Base-by-base conservation (phyloP, 2,888 invertebrate genomes). In the Seladonia tumulorum region DNA sequence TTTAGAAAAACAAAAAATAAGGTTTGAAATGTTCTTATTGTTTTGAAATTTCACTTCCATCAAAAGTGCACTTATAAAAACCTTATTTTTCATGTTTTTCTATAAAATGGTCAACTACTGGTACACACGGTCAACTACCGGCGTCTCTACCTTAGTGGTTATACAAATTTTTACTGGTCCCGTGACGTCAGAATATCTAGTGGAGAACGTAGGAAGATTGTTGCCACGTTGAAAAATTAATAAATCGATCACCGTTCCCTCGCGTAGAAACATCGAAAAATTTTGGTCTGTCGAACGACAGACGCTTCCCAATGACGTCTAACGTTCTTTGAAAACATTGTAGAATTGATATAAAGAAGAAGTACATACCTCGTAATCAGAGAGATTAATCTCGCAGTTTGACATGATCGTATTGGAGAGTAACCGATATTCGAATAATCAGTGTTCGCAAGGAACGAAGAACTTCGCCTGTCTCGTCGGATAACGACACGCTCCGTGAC, bases 331-430 rank as follows among this genome's bases (percentile, higher is more conserved):
- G 12, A 29, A 5, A 29, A 57, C 10, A n/a, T 10, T 57, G 18
- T 60, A 25, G 16, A 25, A 60, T 25, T 60, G 25, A 60, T 25
- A 60, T 25, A n/a, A 25, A 60, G 22, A 14, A 16, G 22, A 14
- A 16, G 5, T 39, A 85, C 73, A 5, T 83, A 85, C 85, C 79
- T 85, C 76, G 1, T 29, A 42, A 14, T 77, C 68, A 1, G 29
- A 29, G 1, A 29, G 2, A 29, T 1, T 29, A 0, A 74, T 12
- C 0, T 14, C 0, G 0, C 0, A 16, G 10, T 35, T 16, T 1
- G 45, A 1, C 53, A 53, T 53, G 22, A 53, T 22, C 0, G 8
- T 22, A 8, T 53, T 18, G 22, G 22, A 22, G 22, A 22, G 2
- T 8, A 53, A 8, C 53, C 25, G 5, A 35, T 29, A 47, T 14